Evolutionary conservation across 2,113 vertebrate species (phyloP).

Genomic region (Marcusenius ussheri): DNA sequence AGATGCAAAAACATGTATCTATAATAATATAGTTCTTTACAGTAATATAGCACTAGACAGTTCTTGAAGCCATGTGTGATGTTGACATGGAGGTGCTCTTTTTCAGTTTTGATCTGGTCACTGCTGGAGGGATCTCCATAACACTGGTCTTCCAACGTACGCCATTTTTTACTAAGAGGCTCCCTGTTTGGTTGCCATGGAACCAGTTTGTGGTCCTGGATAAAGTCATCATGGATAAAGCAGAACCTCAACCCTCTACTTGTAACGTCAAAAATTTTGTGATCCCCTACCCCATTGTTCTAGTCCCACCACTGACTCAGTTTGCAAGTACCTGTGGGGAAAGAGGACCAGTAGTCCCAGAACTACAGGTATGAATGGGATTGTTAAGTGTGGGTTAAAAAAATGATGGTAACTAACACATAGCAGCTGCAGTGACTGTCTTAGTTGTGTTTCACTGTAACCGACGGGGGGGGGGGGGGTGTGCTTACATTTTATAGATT

Average conservation of each 20-base stretch:
- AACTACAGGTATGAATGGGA: conserved; percentile 73
- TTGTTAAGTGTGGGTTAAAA: neutral
- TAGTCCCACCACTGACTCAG: conserved; percentile 86
- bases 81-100: neutral
- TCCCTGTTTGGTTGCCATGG: conserved; percentile 90
- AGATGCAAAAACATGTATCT: neutral
- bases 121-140: conserved; percentile 82
- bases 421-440: neutral
- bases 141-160: conserved; percentile 89
- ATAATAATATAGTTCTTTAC: neutral
- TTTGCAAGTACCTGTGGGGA: conserved; percentile 83
- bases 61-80: too few relatives aligned
- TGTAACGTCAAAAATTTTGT: conserved; percentile 81
- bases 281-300: conserved; percentile 85
- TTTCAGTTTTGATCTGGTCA: conserved; percentile 89
- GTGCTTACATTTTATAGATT: neutral
- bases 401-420: neutral
- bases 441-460: neutral
- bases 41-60: neutral
- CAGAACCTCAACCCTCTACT: conserved; percentile 53
- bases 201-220: conserved; percentile 91
- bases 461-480: neutral
- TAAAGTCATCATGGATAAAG: conserved; percentile 84
- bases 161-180: conserved; percentile 83
- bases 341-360: conserved; percentile 82